Evolutionary conservation across 2,888 invertebrate species (phyloP).

Genomic region (Drosophila colorata): DNA sequence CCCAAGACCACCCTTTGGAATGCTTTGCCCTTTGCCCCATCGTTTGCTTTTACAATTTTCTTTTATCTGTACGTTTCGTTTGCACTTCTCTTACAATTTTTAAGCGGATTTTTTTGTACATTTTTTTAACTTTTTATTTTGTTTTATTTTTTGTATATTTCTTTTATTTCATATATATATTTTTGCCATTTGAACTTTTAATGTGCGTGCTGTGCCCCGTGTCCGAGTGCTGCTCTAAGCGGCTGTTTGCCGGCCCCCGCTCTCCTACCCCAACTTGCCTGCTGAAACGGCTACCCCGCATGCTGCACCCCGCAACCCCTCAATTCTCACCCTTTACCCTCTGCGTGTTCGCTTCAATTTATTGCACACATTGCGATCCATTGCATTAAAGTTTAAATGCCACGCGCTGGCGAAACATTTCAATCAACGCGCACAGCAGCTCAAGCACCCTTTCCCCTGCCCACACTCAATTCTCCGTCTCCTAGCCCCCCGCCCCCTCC

Average conservation of each 20-base stretch:
- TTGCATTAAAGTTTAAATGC: slow-evolving; percentile 75
- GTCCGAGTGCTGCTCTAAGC: slow-evolving; percentile 52
- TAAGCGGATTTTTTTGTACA: slow-evolving; percentile 72
- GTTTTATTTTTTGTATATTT: slow-evolving; percentile 12
- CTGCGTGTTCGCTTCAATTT: slow-evolving; percentile 39
- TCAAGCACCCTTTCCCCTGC: not conserved
- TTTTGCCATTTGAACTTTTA: slow-evolving; percentile 75
- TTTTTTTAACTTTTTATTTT: slow-evolving; percentile 2
- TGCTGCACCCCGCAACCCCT: too few relatives aligned
- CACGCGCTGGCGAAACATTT: slow-evolving; percentile 70
- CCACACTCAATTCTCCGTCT: too few relatives aligned
- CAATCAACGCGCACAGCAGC: slow-evolving; percentile 54
- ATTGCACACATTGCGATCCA: slow-evolving; percentile 57
- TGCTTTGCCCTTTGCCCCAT: slow-evolving; percentile 7
- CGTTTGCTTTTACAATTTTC: slow-evolving; percentile 36
- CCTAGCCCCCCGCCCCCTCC: not conserved
- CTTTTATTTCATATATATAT: slow-evolving; percentile 37
- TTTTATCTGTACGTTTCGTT: slow-evolving; percentile 52
- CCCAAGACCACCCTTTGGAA: not conserved
- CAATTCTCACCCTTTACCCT: not conserved
- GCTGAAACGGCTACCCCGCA: too few relatives aligned
- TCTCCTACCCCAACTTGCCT: not conserved
- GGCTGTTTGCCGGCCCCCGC: slow-evolving; percentile 13
- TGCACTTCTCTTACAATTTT: slow-evolving; percentile 59
- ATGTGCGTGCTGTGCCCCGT: slow-evolving; percentile 71